Percentiles rank a stretch among this genome's conserved stretches.
These are phyloP conservation scores for Acipenser oxyrinchus DNA, from an alignment of 2,797 vertebrate genomes.

Conservation along the genomic window DNA sequence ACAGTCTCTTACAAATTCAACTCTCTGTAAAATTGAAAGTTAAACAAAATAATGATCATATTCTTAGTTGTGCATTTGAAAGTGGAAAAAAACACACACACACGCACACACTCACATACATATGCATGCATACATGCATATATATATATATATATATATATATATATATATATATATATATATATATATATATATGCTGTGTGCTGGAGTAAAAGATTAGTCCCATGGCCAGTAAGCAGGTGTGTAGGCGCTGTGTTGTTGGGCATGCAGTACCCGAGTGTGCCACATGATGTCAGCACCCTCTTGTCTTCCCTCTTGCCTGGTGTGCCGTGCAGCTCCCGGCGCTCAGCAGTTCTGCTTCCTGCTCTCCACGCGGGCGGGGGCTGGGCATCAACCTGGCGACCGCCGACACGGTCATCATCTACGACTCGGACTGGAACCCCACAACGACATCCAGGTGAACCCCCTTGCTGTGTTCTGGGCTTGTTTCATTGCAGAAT, in stretches of 20 bases:
- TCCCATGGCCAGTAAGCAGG: background rate
- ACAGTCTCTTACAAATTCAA: too few relatives aligned
- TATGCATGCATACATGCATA: too few relatives aligned
- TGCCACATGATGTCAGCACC: background rate
- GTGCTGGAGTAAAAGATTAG: too few relatives aligned
- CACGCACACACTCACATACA: too few relatives aligned
- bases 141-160: too few relatives aligned
- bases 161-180: too few relatives aligned
- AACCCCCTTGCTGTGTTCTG: constrained; percentile 10
- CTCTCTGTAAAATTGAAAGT: too few relatives aligned
- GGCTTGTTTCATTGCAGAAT: too few relatives aligned
- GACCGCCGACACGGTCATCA: constrained; percentile 90
- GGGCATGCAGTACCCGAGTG: background rate
- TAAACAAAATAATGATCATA: too few relatives aligned
- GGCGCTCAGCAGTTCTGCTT: constrained; percentile 97
- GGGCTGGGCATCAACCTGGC: constrained; percentile 94
- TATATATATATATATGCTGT: too few relatives aligned
- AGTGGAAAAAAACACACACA: too few relatives aligned
- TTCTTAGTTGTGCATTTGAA: too few relatives aligned
- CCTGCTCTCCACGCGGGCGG: constrained; percentile 86
- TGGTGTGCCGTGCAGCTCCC: constrained; percentile 63
- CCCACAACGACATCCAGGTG: constrained; percentile 95
- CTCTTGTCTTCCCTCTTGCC: constrained; percentile 13
- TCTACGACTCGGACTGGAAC: constrained; percentile 97
- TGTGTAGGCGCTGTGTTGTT: background rate